Evolutionary conservation across 1,140 invertebrate species (phyloP).

Genomic region (Drosophila willistoni): DNA sequence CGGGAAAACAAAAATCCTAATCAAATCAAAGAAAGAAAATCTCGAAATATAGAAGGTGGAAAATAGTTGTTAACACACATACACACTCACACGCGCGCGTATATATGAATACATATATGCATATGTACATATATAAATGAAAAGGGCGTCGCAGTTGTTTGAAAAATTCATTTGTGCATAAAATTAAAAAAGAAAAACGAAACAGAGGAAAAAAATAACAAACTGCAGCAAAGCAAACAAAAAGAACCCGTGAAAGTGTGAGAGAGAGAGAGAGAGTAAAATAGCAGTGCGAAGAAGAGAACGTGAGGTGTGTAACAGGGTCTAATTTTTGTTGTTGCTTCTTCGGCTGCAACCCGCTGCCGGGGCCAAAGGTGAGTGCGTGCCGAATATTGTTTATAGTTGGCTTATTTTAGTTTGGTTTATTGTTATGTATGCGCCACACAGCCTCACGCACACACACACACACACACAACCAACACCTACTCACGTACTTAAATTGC

Average conservation of each 20-base stretch:
- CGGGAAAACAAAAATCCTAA: slow-evolving; percentile 48
- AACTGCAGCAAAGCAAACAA: slow-evolving; percentile 49
- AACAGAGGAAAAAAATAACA: slow-evolving; percentile 16
- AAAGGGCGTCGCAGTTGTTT: slow-evolving; percentile 72
- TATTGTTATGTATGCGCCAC: slow-evolving; percentile 10
- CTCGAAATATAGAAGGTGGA: slow-evolving; percentile 47
- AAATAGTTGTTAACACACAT: slow-evolving; percentile 41
- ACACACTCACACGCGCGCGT: not conserved
- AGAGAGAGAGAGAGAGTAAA: slow-evolving; percentile 22
- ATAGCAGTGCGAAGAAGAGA: slow-evolving; percentile 16
- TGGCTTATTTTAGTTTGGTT: slow-evolving; percentile 38
- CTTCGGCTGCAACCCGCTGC: slow-evolving; percentile 28
- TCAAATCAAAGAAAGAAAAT: slow-evolving; percentile 50
- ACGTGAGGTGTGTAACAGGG: slow-evolving; percentile 22
- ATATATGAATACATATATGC: too few species aligned
- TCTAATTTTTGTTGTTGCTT: slow-evolving; percentile 34
- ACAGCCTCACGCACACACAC: slow-evolving; percentile 28
- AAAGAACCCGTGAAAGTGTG: slow-evolving; percentile 15
- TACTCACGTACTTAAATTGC: slow-evolving; percentile 29
- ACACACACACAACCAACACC: not conserved
- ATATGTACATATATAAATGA: not conserved
- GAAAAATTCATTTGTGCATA: slow-evolving; percentile 60
- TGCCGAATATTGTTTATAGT: slow-evolving; percentile 72
- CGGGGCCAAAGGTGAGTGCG: slow-evolving; percentile 65
- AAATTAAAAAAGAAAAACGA: slow-evolving; percentile 41